These are phyloP conservation scores for Drosophila albomicans DNA, from an alignment of 1,140 invertebrate genomes.

Conservation along the genomic window DNA sequence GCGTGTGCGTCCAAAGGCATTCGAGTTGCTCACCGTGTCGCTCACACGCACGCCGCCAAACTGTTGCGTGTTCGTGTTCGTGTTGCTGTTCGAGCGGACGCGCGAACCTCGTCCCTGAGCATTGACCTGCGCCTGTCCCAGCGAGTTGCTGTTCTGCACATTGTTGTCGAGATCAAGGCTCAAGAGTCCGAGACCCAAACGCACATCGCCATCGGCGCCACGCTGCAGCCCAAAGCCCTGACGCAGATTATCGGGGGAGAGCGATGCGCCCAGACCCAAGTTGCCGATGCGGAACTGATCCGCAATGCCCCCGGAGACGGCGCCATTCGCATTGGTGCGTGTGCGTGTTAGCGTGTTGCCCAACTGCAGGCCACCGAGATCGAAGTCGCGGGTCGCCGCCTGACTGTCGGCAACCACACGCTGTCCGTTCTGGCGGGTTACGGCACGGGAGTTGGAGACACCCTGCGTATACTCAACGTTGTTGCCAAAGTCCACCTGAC, in stretches of 20 bases:
- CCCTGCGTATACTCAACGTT: constrained; percentile 66
- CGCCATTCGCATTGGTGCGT: constrained; percentile 65
- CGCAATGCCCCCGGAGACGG: constrained; percentile 57
- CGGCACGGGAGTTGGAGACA: constrained; percentile 68
- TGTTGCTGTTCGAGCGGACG: constrained; percentile 61
- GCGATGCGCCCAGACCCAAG: constrained; percentile 64
- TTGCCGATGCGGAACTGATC: constrained; percentile 74
- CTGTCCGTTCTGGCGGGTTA: constrained; percentile 67
- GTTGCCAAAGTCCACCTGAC: constrained; percentile 73
- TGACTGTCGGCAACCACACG: constrained; percentile 69
- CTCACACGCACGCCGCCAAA: constrained; percentile 62
- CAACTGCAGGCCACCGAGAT: constrained; percentile 68
- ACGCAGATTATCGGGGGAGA: constrained; percentile 68
- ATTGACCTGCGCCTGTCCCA: constrained; percentile 68
- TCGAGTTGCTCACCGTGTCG: constrained; percentile 67
- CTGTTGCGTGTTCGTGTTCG: constrained; percentile 57
- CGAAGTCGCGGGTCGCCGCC: constrained; percentile 62
- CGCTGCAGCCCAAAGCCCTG: constrained; percentile 75
- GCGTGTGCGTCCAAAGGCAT: constrained; percentile 62
- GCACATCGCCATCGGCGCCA: constrained; percentile 62
- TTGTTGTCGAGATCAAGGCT: constrained; percentile 68
- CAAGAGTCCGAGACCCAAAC: constrained; percentile 66
- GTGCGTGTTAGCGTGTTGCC: constrained; percentile 76
- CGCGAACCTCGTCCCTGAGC: constrained; percentile 63
- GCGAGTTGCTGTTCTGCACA: constrained; percentile 47